Evolutionary conservation across 2,113 vertebrate genomes (phyloP), one percentile per base, ranked within the genome.

Genomic region (Eclectus roratus): DNA sequence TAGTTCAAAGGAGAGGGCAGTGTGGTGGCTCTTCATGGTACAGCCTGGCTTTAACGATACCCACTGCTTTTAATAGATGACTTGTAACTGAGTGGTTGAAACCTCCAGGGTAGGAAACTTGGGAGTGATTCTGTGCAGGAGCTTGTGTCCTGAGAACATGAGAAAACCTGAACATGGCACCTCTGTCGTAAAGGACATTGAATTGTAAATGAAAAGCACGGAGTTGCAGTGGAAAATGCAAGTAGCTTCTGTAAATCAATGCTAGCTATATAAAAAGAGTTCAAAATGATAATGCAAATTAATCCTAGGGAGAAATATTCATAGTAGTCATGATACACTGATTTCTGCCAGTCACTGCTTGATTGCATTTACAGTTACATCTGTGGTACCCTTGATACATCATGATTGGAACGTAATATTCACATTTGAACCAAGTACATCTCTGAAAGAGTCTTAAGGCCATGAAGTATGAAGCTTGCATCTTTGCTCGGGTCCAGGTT

Each of bases 171-270:
- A 47, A 63, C 66, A 5, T 25, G 37, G 31, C 39, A 18, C 74
- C 74, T 56, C 31, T 17, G 35, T 33, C 28, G 28, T 33, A 5
- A 33, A 63, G 55, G 6, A 16, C 18, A 43, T 27, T 11, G 74
- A 74, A 77, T 6, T 53, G 77, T 56, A 78, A 74, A 79, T 66
- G 64, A 39, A 79, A 46, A 52, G 7, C 55, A 8, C 37, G 3
- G 4, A 29, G 46, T 37, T 35, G 58, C 3, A 73, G 37, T 95
- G 94, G 68, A 53, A 94, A 88, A 79, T 86, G 64, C 71, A 85
- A 89, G 80, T 65, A 35, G 39, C 63, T 70, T 37, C 92, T 83
- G 61, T 86, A 94, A 79, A 86, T 78, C 79, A 81, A 82, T 92
- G n/a, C 2, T 2, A 43, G 86, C 49, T 85, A 60, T 70, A 69